Evolutionary conservation across 2,888 invertebrate genomes (phyloP).

Genomic region (Ophion slaviceki): DNA sequence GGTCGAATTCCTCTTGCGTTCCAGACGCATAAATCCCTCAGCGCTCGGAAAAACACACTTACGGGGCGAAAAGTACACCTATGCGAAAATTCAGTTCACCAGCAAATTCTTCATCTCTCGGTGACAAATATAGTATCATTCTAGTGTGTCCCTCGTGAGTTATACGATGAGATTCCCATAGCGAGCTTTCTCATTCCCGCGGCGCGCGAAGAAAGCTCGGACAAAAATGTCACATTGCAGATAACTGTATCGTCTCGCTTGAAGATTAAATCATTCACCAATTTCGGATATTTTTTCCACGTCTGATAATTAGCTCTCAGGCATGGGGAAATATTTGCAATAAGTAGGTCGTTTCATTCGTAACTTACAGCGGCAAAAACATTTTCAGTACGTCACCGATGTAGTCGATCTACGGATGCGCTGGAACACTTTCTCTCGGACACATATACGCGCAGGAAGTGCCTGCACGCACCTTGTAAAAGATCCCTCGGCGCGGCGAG

Average conservation of each 20-base stretch:
- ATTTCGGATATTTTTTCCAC: too few relatives aligned
- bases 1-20: conserved; percentile 72
- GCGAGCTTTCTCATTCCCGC: neutral
- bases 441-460: conserved; percentile 13
- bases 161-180: conserved; percentile 26
- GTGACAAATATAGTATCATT: conserved; percentile 59
- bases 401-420: neutral
- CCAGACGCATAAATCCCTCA: conserved; percentile 80
- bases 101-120: conserved; percentile 45
- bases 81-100: conserved; percentile 59
- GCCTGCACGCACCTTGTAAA: conserved; percentile 45
- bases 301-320: too few relatives aligned
- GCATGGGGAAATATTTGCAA: neutral
- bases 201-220: neutral
- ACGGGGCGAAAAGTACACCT: conserved; percentile 67
- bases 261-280: too few relatives aligned
- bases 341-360: neutral
- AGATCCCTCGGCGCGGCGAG: neutral
- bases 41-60: conserved; percentile 60
- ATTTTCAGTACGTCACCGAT: too few relatives aligned
- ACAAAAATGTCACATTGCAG: conserved; percentile 12
- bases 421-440: conserved; percentile 45
- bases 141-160: conserved; percentile 15
- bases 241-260: neutral
- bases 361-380: too few relatives aligned